Percentiles rank a stretch among this genome's conserved stretches.
Evolutionary conservation across 2,888 invertebrate species (phyloP).

Genomic region (Sminthurinus aureus): DNA sequence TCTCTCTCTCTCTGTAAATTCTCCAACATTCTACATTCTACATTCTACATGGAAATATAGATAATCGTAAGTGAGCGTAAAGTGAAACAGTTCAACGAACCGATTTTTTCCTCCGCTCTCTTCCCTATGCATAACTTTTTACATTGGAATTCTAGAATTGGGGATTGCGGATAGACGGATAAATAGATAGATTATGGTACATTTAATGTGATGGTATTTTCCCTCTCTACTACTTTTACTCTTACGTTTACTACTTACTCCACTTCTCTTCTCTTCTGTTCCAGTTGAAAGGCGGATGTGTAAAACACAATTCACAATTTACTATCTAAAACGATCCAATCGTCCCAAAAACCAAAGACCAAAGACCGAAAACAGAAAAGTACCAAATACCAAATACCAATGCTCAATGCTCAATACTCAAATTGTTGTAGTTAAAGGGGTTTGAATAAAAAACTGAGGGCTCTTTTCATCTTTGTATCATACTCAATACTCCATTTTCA

Average conservation of each 20-base stretch:
- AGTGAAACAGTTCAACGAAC: not conserved
- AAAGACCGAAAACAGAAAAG: too few species aligned
- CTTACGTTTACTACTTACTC: too few species aligned
- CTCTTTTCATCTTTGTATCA: not conserved
- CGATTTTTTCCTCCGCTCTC: constrained; percentile 10
- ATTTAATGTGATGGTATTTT: not conserved
- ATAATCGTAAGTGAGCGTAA: not conserved
- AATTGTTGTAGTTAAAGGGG: not conserved
- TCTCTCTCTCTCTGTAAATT: constrained; percentile 1
- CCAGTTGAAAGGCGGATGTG: too few species aligned
- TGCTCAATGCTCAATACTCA: too few species aligned
- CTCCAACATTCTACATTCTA: not conserved
- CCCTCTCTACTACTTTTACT: not conserved
- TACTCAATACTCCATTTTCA: too few species aligned
- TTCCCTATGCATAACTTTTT: constrained; percentile 1
- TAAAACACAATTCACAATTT: too few species aligned
- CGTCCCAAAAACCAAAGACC: too few species aligned
- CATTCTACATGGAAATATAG: not conserved
- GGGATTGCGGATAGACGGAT: too few species aligned
- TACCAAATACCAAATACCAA: too few species aligned
- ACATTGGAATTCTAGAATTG: not conserved
- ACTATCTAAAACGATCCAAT: too few species aligned
- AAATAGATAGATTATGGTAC: too few species aligned
- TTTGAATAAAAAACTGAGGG: not conserved
- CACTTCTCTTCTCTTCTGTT: too few species aligned